Conservation (phyloP, 2,113 vertebrate species). For the Pseudonaja textilis region DNA sequence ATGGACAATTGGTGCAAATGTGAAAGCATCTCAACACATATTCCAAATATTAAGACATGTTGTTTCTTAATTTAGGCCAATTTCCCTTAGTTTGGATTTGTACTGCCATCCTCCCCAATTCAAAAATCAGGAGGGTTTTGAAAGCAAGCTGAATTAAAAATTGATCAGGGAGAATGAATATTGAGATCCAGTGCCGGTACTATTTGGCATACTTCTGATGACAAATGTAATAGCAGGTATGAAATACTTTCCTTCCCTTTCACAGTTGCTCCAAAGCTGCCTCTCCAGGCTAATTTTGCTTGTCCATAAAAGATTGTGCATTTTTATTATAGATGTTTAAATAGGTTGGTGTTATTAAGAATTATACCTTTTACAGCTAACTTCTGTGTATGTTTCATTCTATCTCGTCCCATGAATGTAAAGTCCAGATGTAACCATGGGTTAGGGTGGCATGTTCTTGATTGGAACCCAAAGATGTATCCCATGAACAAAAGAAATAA, state of each 20-base stretch:
- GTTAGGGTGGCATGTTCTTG: neutral
- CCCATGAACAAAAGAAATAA: neutral
- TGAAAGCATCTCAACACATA: neutral
- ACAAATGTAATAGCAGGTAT: neutral
- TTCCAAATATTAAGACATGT: neutral
- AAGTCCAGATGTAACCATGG: neutral
- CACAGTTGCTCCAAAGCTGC: neutral
- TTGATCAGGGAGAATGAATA: neutral
- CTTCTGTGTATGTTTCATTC: neutral
- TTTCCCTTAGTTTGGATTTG: neutral
- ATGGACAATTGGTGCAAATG: neutral
- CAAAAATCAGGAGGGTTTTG: neutral
- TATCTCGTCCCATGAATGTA: neutral
- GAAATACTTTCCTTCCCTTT: neutral
- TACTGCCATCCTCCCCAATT: neutral
- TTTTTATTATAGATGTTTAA: neutral
- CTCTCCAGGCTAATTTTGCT: neutral
- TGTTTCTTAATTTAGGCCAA: neutral
- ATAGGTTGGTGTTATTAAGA: neutral
- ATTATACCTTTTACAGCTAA: neutral
- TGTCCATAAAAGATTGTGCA: neutral
- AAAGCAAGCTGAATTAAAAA: neutral
- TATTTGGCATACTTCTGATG: neutral
- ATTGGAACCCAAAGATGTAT: neutral
- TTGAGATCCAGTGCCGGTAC: neutral